Base-by-base conservation (phyloP, 2,797 vertebrate species). In the Lutjanus argentimaculatus region DNA sequence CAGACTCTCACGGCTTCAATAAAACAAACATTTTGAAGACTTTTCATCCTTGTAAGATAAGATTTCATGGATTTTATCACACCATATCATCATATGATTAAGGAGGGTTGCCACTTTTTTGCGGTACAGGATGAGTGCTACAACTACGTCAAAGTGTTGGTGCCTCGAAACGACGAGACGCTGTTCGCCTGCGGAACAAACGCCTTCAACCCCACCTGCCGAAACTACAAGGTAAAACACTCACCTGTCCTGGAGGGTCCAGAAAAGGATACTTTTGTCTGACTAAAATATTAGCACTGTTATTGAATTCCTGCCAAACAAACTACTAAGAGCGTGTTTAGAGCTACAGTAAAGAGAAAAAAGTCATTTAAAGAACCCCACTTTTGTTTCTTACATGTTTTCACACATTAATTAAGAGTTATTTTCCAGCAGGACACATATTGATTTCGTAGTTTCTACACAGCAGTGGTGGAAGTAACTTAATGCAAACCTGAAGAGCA, bases 121-220 rank as follows among this genome's bases (percentile, higher is more conserved):
- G 36, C 73, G 40, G 85, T 88, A 67, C 91, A 99, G 98, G 98
- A 99, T 46, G 98, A 99, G 89, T 99, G 98, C 90, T 98, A 98
- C 93, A 99, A 99, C 93, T 99, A 98, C 86, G 97, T 99, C 93
- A 99, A 99, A 94, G 98, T 99, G 17, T 95, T 99, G 92, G 97
- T 98, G 56, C 97, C 97, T 62, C 96, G 97, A 79, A 97, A 97
- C 0, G 97, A 99, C 7, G 97, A 98, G 92, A 98, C 97, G 84
- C 95, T 98, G 61, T 98, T 99, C 81, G 96, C 97, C 40, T 99
- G 97, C 65, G 98, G 98, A 12, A 98, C 98, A 78, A 99, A 99
- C 59, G 98, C 98, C 0, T 98, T 99, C 92, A 98, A 98, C 92
- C 98, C 97, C 1, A 97, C 97, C 94, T 99, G 98, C 89, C 92